A percentile compares a stretch with the other conserved stretches of the same genome.
These are phyloP conservation scores for Halcyon leucocephala DNA, from an alignment of 2,797 vertebrate genomes.

Conservation along the genomic window DNA sequence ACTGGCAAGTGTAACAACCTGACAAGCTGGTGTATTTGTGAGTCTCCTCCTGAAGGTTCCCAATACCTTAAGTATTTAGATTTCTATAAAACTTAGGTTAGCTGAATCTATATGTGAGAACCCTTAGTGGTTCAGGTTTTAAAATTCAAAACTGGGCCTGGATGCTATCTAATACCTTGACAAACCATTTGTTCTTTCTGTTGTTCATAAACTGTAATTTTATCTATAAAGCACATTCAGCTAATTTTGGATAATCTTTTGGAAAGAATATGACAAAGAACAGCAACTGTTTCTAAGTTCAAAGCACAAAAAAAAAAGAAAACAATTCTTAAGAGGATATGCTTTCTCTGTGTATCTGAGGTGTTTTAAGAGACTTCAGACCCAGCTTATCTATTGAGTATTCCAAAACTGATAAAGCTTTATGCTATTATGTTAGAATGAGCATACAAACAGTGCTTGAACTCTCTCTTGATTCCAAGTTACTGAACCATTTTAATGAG, in stretches of 20 bases:
- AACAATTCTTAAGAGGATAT: not conserved
- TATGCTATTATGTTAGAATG: slow-evolving; percentile 66
- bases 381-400: slow-evolving; percentile 13
- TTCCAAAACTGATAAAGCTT: slow-evolving; percentile 67
- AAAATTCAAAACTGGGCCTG: not conserved
- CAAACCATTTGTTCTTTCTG: not conserved
- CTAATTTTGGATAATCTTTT: not conserved
- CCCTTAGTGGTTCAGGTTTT: not conserved
- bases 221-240: not conserved
- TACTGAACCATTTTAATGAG: slow-evolving; percentile 82
- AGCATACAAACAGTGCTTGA: slow-evolving; percentile 58
- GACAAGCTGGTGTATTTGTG: not conserved
- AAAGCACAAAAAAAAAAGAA: not conserved
- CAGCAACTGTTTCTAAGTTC: not conserved
- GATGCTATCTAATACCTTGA: not conserved
- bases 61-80: not conserved
- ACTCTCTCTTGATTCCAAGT: slow-evolving; percentile 77
- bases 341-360: slow-evolving; percentile 2
- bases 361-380: slow-evolving; percentile 56
- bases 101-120: not conserved
- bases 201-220: not conserved
- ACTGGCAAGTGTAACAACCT: not conserved
- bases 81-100: not conserved
- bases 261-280: not conserved
- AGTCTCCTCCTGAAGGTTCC: not conserved